Conservation (phyloP, 2,797 vertebrate species). For the Valencia hispanica region DNA sequence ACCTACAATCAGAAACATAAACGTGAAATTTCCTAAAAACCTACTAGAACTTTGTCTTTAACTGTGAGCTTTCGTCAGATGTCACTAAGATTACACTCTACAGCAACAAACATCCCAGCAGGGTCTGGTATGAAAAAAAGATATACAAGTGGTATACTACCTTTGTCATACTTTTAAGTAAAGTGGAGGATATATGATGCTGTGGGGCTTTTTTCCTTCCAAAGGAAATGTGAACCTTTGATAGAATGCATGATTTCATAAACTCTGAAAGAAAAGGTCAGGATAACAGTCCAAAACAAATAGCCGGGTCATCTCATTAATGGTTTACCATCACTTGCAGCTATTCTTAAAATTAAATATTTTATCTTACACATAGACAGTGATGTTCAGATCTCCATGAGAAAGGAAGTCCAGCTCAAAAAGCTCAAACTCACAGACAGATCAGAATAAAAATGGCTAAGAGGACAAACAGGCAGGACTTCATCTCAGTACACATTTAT, state of each 20-base stretch:
- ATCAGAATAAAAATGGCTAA: background rate
- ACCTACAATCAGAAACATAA: background rate
- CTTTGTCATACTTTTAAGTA: background rate
- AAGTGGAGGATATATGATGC: background rate
- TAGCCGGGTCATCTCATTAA: background rate
- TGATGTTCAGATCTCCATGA: constrained; percentile 1
- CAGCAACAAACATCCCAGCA: background rate
- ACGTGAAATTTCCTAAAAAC: background rate
- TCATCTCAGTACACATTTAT: no score
- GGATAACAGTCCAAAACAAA: background rate
- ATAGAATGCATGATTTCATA: background rate
- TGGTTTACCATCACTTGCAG: background rate
- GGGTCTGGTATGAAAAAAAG: background rate
- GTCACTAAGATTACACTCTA: background rate
- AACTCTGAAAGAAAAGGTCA: background rate
- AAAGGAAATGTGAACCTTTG: background rate
- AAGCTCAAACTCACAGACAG: background rate
- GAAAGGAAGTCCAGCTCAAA: background rate
- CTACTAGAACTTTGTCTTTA: background rate
- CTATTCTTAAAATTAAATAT: background rate
- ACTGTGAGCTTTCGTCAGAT: background rate
- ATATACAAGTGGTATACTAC: background rate
- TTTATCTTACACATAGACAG: background rate
- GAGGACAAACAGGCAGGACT: background rate
- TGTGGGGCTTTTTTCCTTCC: background rate